A percentile compares a stretch with the other conserved stretches of the same genome.
These are phyloP conservation scores for Scopus umbretta DNA, from an alignment of 2,113 vertebrate genomes.

Conservation along the genomic window DNA sequence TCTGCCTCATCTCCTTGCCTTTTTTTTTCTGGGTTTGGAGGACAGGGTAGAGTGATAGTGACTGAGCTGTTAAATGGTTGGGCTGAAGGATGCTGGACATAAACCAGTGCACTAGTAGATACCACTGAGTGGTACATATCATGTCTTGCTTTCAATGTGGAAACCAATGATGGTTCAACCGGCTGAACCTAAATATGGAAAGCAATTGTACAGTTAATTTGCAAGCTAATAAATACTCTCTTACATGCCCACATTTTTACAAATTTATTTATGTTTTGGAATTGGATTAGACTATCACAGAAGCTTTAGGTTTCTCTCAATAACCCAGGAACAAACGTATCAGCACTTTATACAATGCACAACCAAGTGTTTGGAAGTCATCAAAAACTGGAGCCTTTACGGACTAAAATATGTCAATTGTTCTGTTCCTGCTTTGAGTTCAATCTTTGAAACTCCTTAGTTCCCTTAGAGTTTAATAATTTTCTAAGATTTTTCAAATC, in stretches of 20 bases:
- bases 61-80: constrained; percentile 73
- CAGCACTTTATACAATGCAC: neutral
- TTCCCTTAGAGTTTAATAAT: neutral
- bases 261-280: neutral
- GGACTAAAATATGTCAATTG: neutral
- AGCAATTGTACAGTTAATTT: neutral
- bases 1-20: constrained; percentile 52
- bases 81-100: constrained; percentile 75
- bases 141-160: constrained; percentile 73
- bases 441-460: neutral
- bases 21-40: constrained; percentile 74
- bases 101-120: constrained; percentile 78
- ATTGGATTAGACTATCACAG: neutral
- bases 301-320: neutral
- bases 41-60: constrained; percentile 77
- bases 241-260: neutral
- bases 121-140: constrained; percentile 70
- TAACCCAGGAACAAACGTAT: neutral
- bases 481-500: neutral
- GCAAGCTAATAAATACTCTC: neutral
- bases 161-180: constrained; percentile 75
- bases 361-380: neutral
- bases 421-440: neutral
- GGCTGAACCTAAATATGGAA: constrained; percentile 78
- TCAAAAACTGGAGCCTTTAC: neutral